Base-by-base conservation (phyloP, 2,797 vertebrate genomes). In the Enteromius mattozi region DNA sequence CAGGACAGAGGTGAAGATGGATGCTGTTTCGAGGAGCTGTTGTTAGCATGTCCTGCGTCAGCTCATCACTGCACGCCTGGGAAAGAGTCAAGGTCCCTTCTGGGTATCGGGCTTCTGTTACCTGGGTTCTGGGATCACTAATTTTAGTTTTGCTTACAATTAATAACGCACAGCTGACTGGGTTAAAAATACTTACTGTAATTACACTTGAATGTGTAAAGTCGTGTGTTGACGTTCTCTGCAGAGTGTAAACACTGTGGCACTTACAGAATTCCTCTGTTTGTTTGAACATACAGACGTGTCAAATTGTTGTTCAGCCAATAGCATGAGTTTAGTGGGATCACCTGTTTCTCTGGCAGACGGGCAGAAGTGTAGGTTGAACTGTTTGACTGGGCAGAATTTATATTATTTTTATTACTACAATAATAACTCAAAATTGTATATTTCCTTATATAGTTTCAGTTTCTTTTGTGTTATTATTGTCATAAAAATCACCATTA, bases 1-100 rank as follows among this genome's bases (percentile, higher is more conserved):
- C 77, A 74, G 70, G 56, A 47, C 37, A 75, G 61, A 80, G 76
- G 82, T 84, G 68, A 65, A 79, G 66, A 79, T 37, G 37, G 59
- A 70, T 80, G 70, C 76, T 54, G 59, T 72, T 66, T 42, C 59
- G 30, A n/a, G 21, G 74, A 66, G 59, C 71, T 76, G 84, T 70
- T 84, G 84, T 82, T 84, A 80, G 80, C 84, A 82, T 56, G 9
- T 3, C 71, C 35, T 75, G 69, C 37, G 51, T 80, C 81, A 84
- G 82, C 42, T 81, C 17, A 54, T 54, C 51, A 2, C 17, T 42
- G 42, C 13, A 14, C 4, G 35, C 47, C 69, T 13, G n/a, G n/a
- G 40, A 49, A 82, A 35, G 45, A 8, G 70, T 81, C 61, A 56
- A 35, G n/a, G 37, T 81, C 33, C 51, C 42, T 69, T 56, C 42